Evolutionary conservation across 2,888 invertebrate genomes (phyloP), one percentile per base, ranked within the genome.

Genomic region (Onchidella celtica): DNA sequence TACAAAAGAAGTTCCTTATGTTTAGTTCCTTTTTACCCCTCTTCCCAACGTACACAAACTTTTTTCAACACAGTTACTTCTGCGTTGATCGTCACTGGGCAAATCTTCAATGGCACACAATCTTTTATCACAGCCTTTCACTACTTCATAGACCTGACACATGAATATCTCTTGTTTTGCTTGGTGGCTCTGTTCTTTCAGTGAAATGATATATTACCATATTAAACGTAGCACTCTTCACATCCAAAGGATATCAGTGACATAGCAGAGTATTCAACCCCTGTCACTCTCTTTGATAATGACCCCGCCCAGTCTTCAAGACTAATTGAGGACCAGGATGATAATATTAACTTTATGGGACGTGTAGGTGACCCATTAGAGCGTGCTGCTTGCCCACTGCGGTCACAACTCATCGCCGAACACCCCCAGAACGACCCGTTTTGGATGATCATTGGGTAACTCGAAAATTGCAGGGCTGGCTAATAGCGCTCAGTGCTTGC

Each of bases 361-460:
- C 70, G 29, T 11, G 24, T 27, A 55, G 68, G 77, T 11, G 78
- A 69, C 21, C 70, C 70, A 78, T 78, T 78, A 78, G 78, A 78
- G 78, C 47, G 14, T 2, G 61, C 29, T 27, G 69, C 11, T 59
- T 69, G 61, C 34, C 66, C 78, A 34, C 40, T 61, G 59, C 14
- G 38, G 70, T 38, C 61, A 29, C 61, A 21, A n/a, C 38, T 78
- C 27, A 59, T 6, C 38, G 27, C 40, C 3, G 36, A 57, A 57
- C 24, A 55, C 40, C 47, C 47, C 63, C 32, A 24, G 27, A 40
- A 9, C 2, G 38, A 32, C 59, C 72, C 55, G 36, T 21, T 29
- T 57, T 1, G 29, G 24, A 40, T 24, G 38, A 36, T 79, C 73
- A 79, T 79, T 79, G 73, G 79, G 66, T 79, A 79, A 79, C 73